Conservation (phyloP, 1,140 invertebrate genomes). For the Lasaia peninsularis region DNA sequence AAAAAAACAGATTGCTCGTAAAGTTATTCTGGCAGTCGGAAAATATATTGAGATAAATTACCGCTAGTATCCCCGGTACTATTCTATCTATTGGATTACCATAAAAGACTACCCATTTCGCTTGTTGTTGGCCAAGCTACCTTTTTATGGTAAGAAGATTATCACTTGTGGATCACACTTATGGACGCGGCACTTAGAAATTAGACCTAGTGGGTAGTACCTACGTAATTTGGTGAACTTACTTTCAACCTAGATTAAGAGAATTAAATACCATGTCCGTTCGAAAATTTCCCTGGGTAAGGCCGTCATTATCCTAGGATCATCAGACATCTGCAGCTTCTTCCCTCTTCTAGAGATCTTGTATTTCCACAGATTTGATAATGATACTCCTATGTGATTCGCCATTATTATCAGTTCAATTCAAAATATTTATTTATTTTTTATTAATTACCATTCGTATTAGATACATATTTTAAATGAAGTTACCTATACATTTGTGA, state of each 20-base stretch:
- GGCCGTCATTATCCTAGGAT: slow-evolving; percentile 43
- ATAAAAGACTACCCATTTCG: no score
- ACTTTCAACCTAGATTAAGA: neutral
- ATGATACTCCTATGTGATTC: neutral
- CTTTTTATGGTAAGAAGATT: no score
- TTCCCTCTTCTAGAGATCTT: slow-evolving; percentile 51
- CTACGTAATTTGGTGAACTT: neutral
- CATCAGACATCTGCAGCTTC: slow-evolving; percentile 48
- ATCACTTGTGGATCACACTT: no score
- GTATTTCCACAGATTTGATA: slow-evolving; percentile 35
- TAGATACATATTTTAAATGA: no score
- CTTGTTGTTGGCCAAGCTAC: no score
- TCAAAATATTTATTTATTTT: neutral
- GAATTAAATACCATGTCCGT: slow-evolving; percentile 45
- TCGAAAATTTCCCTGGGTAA: slow-evolving; percentile 61
- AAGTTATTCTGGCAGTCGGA: no score
- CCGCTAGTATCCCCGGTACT: no score
- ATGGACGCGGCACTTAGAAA: no score
- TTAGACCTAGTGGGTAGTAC: neutral
- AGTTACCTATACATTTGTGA: no score
- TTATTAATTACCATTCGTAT: neutral
- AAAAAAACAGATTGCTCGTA: no score
- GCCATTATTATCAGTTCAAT: neutral
- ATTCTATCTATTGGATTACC: no score
- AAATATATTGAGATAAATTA: no score